phyloP scores from a whole-genome alignment of 2,888 invertebrate genomes.

The Agrotis clavis region DNA sequence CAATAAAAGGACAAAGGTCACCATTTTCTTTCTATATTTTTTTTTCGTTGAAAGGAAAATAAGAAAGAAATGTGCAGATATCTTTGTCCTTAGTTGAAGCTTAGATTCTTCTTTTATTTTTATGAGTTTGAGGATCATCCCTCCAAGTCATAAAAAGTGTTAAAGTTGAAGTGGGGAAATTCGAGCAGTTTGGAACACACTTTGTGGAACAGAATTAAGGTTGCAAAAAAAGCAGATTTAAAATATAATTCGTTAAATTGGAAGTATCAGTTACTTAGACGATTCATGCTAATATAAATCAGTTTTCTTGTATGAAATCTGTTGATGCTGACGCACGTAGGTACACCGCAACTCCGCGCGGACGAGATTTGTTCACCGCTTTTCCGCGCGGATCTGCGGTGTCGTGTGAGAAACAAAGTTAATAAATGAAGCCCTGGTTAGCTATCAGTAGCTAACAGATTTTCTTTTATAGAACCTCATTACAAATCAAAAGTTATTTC shows the following conservation, averaged over 20 bases:
- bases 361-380: too few species aligned
- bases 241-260: not conserved
- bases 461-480: not conserved
- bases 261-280: too few species aligned
- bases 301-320: too few species aligned
- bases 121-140: slow-evolving; percentile 38
- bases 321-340: too few species aligned
- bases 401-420: too few species aligned
- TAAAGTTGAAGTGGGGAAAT: slow-evolving; percentile 36
- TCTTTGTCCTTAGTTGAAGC: slow-evolving; percentile 18
- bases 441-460: not conserved
- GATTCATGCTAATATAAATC: too few species aligned
- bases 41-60: slow-evolving; percentile 20
- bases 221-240: not conserved
- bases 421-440: too few species aligned
- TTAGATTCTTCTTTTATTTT: slow-evolving; percentile 39
- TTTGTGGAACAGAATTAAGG: slow-evolving; percentile 5
- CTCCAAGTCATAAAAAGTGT: slow-evolving; percentile 33
- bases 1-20: slow-evolving; percentile 42
- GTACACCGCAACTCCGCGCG: too few species aligned
- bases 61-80: slow-evolving; percentile 18
- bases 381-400: too few species aligned
- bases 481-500: slow-evolving; percentile 24
- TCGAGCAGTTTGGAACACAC: slow-evolving; percentile 22
- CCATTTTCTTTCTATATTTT: slow-evolving; percentile 11